Base-by-base conservation (phyloP, 2,113 vertebrate species). In the Thunnus thynnus region DNA sequence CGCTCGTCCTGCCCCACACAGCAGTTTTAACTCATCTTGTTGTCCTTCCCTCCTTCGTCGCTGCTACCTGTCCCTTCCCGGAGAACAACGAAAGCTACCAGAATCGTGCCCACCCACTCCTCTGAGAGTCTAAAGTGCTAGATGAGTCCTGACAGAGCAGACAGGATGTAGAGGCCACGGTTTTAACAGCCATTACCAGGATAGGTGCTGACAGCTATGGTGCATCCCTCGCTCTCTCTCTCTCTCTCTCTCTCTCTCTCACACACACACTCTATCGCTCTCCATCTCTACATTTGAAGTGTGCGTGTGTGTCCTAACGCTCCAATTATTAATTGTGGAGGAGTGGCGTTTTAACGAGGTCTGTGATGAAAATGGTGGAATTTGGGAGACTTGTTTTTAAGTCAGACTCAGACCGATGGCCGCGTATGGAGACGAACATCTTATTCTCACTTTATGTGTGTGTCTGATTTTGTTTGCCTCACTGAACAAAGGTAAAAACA, bases 171-270 rank as follows among this genome's bases (percentile, higher is more conserved):
- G 80, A 88, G 90, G 90, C 89, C 86, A 87, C 79, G 73, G 85
- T 86, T 90, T 91, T 88, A 91, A 90, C 88, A 92, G 82, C 89
- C 85, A 93, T 93, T 93, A 92, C 80, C 4, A 0, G 86, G 88
- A 93, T 91, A 87, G 85, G 80, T 77, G 85, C 78, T 92, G 91
- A 91, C 92, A 92, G 89, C 81, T 56, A 13, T 70, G 63, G 82
- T 84, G 74, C 27, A 61, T 63, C 50, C 63, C 70, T 65, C 44
- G 50, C 61, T 76, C 36, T 56, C 48, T 71, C 48, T 57, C 57
- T 57, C 20, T 41, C 65, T 69, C 47, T 55, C 47, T 56, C 55
- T 41, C 36, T 41, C 36, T 8, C 36, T 41, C 36, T 41, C 36
- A 0, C 36, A 9, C 36, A 9, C 36, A 9, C 36, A 9, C 36